Evolutionary conservation across 2,797 vertebrate species (phyloP), one percentile per base, ranked within the genome.

Genomic region (Sebastes reedi): DNA sequence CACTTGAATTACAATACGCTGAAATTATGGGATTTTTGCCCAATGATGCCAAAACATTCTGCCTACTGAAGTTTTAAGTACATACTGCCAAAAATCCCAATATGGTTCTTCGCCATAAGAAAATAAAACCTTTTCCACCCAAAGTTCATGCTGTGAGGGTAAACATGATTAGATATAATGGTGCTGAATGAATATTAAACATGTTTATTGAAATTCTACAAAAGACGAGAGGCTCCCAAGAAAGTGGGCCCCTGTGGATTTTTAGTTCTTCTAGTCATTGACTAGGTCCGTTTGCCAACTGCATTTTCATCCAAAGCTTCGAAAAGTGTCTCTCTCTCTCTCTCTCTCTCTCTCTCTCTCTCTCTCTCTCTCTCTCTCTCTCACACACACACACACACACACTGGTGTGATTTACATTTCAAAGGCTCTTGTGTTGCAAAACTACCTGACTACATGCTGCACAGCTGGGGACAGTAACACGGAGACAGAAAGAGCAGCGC

Each of bases 381-480:
- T 27, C 24, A 13, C 29, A 1, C 29, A 2, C 34, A 13, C 12
- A 18, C 29, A 25, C 24, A n/a, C 29, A 55, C 18, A 55, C 13
- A 29, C 25, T 14, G 10, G 4, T 39, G n/a, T 20, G 20, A 88
- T 92, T 92, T 90, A 65, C 83, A 90, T 89, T 87, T 91, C 88
- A 92, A 92, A 92, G 80, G 54, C 56, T 78, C 11, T 77, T 75
- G 82, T 85, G 67, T 79, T 77, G 79, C 69, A 76, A 52, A 84
- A 87, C 72, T 88, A 84, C 83, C 78, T 85, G 82, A 80, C 74
- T 79, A 81, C 77, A 84, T 68, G 81, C 80, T 80, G 80, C 80
- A 84, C 86, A 81, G 82, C 39, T 82, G 73, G 83, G 88, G 78
- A 91, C 80, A 82, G 42, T n/a, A 68, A 67, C 69, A 74, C 60